phyloP scores from a whole-genome alignment of 2,888 invertebrate species.

The Nomada ruficornis region DNA sequence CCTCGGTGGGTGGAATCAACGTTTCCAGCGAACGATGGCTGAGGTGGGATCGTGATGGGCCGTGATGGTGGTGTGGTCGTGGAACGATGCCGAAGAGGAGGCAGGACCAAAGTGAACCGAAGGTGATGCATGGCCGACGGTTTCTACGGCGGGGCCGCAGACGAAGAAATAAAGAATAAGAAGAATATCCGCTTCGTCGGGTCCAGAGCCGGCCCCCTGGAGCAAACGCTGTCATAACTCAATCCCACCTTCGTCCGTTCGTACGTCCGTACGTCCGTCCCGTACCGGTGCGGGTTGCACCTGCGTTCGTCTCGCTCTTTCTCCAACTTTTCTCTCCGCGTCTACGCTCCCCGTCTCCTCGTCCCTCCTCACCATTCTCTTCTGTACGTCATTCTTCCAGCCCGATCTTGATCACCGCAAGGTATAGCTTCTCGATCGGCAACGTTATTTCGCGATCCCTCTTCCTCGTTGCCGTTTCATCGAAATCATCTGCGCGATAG shows the following conservation, averaged over 20 bases:
- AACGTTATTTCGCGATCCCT: constrained; percentile 58
- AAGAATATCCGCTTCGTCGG: constrained; percentile 81
- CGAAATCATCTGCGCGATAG: constrained; percentile 24
- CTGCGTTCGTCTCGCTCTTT: constrained; percentile 67
- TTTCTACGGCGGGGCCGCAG: constrained; percentile 77
- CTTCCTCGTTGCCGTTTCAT: constrained; percentile 64
- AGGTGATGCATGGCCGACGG: constrained; percentile 84
- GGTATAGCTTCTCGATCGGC: constrained; percentile 54
- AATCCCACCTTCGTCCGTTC: constrained; percentile 83
- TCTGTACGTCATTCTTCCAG: constrained; percentile 36
- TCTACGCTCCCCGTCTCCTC: neutral
- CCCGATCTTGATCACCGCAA: constrained; percentile 65
- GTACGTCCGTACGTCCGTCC: constrained; percentile 72
- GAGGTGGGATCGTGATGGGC: constrained; percentile 79
- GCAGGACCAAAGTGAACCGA: constrained; percentile 82
- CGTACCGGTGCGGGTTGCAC: constrained; percentile 74
- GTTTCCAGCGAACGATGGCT: constrained; percentile 71
- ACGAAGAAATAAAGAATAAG: constrained; percentile 82
- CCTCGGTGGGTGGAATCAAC: constrained; percentile 82
- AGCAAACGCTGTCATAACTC: constrained; percentile 84
- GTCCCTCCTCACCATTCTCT: neutral
- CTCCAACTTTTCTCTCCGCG: constrained; percentile 18
- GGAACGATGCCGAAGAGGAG: constrained; percentile 77
- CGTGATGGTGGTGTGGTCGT: constrained; percentile 74
- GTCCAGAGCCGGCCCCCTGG: constrained; percentile 82